Evolutionary conservation across 2,888 invertebrate genomes (phyloP).

Genomic region (Xestia rhomboidea): DNA sequence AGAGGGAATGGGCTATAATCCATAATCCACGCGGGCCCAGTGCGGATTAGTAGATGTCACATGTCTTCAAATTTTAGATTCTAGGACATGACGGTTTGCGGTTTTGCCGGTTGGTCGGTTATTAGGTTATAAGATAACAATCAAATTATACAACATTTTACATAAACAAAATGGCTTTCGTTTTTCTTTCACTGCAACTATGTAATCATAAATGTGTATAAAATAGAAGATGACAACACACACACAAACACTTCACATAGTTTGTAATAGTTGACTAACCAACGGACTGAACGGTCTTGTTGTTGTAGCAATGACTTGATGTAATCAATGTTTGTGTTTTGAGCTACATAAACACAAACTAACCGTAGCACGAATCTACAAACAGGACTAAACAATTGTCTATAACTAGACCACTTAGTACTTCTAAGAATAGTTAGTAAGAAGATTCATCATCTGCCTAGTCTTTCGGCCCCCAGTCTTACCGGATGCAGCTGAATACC

Average conservation of each 20-base stretch:
- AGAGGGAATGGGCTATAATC: no score
- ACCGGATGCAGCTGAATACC: not conserved
- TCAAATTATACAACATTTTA: no score
- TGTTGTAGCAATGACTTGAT: slow-evolving; percentile 10
- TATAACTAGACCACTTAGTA: no score
- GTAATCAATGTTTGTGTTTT: slow-evolving; percentile 10
- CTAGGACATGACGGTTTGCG: no score
- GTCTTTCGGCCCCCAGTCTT: not conserved
- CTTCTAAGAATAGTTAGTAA: not conserved
- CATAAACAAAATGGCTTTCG: not conserved
- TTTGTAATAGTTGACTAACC: not conserved
- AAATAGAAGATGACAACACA: no score
- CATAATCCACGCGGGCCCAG: no score
- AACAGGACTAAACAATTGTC: not conserved
- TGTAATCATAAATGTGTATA: no score
- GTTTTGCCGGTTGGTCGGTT: no score
- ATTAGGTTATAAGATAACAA: no score
- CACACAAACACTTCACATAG: no score
- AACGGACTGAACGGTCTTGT: not conserved
- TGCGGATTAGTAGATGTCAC: no score
- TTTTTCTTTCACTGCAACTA: not conserved
- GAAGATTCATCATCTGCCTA: not conserved
- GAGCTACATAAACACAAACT: not conserved
- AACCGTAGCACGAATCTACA: not conserved
- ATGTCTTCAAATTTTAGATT: no score